phyloP scores from a whole-genome alignment of 2,113 vertebrate genomes.

The Eulemur macaco region DNA sequence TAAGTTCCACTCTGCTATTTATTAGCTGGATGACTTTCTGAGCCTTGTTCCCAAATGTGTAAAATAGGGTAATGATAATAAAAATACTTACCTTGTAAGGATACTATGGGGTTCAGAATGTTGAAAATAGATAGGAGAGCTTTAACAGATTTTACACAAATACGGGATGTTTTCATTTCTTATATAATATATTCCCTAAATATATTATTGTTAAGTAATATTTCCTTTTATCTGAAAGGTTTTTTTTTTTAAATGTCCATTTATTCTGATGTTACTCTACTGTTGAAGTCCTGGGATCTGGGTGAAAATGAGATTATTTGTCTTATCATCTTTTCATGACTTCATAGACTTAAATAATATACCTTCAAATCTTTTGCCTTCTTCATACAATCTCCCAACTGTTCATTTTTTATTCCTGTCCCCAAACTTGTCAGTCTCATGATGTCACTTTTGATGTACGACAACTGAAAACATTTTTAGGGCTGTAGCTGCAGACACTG shows the following conservation, averaged over 20 bases:
- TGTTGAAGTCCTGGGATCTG: background rate
- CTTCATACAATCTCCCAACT: background rate
- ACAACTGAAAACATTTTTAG: background rate
- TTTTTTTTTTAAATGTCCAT: background rate
- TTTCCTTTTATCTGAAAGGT: slow-evolving; percentile 4
- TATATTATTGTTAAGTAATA: background rate
- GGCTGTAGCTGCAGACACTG: background rate
- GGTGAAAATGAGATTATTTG: background rate
- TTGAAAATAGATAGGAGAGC: background rate
- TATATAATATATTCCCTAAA: background rate
- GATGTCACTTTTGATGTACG: background rate
- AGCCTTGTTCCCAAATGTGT: slow-evolving; percentile 5
- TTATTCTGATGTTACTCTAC: background rate
- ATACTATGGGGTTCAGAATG: background rate
- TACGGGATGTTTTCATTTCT: background rate
- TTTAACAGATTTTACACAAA: slow-evolving; percentile 29
- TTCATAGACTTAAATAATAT: background rate
- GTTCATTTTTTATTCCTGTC: background rate
- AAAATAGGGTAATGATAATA: background rate
- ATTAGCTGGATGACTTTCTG: background rate
- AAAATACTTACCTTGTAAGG: background rate
- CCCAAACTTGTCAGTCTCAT: background rate
- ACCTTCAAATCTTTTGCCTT: background rate
- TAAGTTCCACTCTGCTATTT: background rate
- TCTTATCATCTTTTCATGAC: background rate